phyloP scores from a whole-genome alignment of 2,113 vertebrate species.

The Hemicordylus capensis region DNA sequence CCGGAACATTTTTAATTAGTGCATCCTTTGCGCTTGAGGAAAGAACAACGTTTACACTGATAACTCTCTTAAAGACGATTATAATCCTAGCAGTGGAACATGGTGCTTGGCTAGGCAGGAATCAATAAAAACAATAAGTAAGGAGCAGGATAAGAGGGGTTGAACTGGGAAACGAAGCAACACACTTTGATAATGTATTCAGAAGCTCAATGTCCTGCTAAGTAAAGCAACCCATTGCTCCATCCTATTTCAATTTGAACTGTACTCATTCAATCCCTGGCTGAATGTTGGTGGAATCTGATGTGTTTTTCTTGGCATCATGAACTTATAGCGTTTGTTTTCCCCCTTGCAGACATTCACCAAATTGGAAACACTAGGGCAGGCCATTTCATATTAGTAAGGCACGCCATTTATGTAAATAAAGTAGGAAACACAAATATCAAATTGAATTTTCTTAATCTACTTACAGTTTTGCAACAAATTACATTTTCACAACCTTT shows the following conservation, averaged over 20 bases:
- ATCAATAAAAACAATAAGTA: constrained; percentile 59
- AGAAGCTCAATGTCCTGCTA: constrained; percentile 42
- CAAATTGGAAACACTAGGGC: constrained; percentile 82
- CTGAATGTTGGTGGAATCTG: constrained; percentile 67
- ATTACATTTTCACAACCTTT: neutral
- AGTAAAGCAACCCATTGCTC: constrained; percentile 23
- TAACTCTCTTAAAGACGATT: constrained; percentile 76
- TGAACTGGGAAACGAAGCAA: constrained; percentile 24
- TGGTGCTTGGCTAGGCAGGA: constrained; percentile 44
- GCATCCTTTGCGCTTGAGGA: constrained; percentile 54
- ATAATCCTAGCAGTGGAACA: constrained; percentile 63
- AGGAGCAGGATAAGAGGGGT: neutral
- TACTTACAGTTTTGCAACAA: neutral
- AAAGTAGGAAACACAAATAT: constrained; percentile 53
- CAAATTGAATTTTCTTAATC: constrained; percentile 64
- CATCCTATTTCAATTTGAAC: constrained; percentile 4
- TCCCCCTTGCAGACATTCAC: constrained; percentile 76
- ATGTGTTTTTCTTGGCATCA: constrained; percentile 81
- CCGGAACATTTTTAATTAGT: constrained; percentile 65
- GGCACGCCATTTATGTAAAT: constrained; percentile 74
- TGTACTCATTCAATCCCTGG: constrained; percentile 9
- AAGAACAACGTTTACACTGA: constrained; percentile 82
- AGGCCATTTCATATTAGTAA: constrained; percentile 78
- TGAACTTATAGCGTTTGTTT: constrained; percentile 73
- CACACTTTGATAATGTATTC: constrained; percentile 44